These are phyloP conservation scores for Eupithecia subumbrata DNA, from an alignment of 2,888 invertebrate genomes.

Conservation along the genomic window DNA sequence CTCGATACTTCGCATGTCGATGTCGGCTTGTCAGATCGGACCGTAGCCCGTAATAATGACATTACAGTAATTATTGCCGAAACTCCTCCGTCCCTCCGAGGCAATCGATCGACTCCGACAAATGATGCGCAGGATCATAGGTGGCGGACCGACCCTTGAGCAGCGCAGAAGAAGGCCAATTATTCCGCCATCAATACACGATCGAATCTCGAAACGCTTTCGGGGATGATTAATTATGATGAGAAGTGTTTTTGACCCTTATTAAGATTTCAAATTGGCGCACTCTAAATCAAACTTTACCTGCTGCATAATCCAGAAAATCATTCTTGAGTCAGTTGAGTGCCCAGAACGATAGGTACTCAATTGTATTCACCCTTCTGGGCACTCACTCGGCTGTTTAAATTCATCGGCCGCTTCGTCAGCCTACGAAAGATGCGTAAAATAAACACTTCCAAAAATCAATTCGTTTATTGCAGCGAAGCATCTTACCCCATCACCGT, in stretches of 20 bases:
- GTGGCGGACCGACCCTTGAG: slow-evolving; percentile 53
- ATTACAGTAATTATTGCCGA: slow-evolving; percentile 48
- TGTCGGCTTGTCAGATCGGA: slow-evolving; percentile 38
- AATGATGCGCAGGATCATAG: slow-evolving; percentile 61
- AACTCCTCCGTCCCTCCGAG: slow-evolving; percentile 37
- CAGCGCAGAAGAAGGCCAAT: slow-evolving; percentile 55
- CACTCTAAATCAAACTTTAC: slow-evolving; percentile 24
- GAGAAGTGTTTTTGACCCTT: slow-evolving; percentile 37
- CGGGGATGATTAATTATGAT: slow-evolving; percentile 39
- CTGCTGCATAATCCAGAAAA: slow-evolving; percentile 15
- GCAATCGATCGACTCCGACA: slow-evolving; percentile 58
- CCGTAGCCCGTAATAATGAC: slow-evolving; percentile 44
- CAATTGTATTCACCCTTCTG: neutral
- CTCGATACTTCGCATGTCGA: slow-evolving; percentile 31
- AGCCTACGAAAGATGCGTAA: slow-evolving; percentile 17
- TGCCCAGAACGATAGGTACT: neutral
- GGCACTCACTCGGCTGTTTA: slow-evolving; percentile 18
- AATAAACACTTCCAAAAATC: slow-evolving; percentile 39
- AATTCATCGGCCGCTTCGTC: slow-evolving; percentile 19
- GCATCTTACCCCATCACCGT: slow-evolving; percentile 39
- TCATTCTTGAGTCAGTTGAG: neutral
- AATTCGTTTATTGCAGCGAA: slow-evolving; percentile 26
- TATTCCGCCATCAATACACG: slow-evolving; percentile 69
- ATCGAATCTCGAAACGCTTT: slow-evolving; percentile 46
- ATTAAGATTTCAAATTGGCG: slow-evolving; percentile 32